Percentiles rank a stretch among this genome's conserved stretches.
phyloP scores from a whole-genome alignment of 2,113 vertebrate species.

The Carettochelys insculpta region DNA sequence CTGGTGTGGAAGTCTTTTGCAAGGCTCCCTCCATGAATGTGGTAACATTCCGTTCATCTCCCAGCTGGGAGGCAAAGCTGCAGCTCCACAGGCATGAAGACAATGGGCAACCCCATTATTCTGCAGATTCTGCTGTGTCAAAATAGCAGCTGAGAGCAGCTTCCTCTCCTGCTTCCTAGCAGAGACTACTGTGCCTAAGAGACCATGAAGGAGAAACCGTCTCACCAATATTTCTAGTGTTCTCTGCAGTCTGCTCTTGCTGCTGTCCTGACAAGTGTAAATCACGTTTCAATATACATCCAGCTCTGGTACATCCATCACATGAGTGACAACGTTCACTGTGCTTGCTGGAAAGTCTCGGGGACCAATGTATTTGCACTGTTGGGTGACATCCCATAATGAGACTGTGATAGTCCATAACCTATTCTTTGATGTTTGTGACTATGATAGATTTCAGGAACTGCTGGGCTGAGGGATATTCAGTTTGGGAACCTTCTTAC shows the following conservation, averaged over 20 bases:
- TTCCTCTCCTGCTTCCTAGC: slow-evolving; percentile 20
- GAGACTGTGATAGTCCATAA: slow-evolving; percentile 67
- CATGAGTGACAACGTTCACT: neutral
- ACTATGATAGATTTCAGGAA: slow-evolving; percentile 68
- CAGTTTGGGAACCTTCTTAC: slow-evolving; percentile 2
- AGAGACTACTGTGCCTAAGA: slow-evolving; percentile 59
- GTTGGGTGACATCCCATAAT: slow-evolving; percentile 69
- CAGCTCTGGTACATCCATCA: slow-evolving; percentile 58
- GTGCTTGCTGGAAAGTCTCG: slow-evolving; percentile 52
- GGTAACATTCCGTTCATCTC: neutral
- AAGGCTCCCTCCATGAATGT: neutral
- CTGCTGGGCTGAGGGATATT: neutral
- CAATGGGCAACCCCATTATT: neutral
- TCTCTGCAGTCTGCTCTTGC: slow-evolving; percentile 30
- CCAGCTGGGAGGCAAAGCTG: neutral
- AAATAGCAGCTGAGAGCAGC: neutral
- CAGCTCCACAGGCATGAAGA: neutral
- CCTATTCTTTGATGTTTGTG: slow-evolving; percentile 64
- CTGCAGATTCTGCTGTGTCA: neutral
- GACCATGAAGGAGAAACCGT: slow-evolving; percentile 69
- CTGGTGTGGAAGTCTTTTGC: neutral
- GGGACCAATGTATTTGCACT: slow-evolving; percentile 70
- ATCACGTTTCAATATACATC: slow-evolving; percentile 49
- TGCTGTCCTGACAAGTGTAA: slow-evolving; percentile 53
- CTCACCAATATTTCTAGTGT: slow-evolving; percentile 10